Evolutionary conservation across 1,140 invertebrate species (phyloP).

Genomic region (Zophobas morio): DNA sequence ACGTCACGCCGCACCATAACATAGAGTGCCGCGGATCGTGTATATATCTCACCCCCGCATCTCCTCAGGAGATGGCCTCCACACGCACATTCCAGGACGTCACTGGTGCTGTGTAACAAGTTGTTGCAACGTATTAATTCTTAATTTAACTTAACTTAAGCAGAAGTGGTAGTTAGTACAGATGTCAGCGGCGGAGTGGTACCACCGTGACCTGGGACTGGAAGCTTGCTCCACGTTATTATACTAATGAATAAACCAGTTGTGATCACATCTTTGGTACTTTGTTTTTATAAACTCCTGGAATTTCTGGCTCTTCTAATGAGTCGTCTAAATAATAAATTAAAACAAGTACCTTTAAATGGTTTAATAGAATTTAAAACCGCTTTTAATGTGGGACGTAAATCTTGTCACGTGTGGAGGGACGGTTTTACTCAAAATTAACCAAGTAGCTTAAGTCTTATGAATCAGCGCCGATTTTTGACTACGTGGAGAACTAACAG

Average conservation of each 20-base stretch:
- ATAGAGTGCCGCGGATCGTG: conserved; percentile 57
- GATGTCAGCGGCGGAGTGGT: neutral
- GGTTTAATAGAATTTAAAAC: conserved; percentile 34
- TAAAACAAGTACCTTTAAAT: conserved; percentile 31
- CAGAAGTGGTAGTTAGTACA: neutral
- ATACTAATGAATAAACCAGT: conserved; percentile 39
- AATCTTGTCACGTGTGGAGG: conserved; percentile 4
- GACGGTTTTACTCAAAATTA: too few relatives aligned
- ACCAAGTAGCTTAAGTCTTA: too few relatives aligned
- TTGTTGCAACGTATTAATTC: conserved; percentile 34
- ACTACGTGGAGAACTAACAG: too few relatives aligned
- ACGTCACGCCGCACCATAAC: conserved; percentile 58
- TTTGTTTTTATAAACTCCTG: conserved; percentile 14
- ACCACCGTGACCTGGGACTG: neutral
- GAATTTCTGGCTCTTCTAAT: conserved; percentile 34
- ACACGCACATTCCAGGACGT: conserved; percentile 57
- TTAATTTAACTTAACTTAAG: conserved; percentile 9
- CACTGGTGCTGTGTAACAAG: conserved; percentile 40
- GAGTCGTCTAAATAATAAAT: conserved; percentile 24
- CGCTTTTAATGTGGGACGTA: conserved; percentile 13
- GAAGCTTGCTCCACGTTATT: neutral
- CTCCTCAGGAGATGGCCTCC: conserved; percentile 51
- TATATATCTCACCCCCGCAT: conserved; percentile 58
- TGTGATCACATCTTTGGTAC: conserved; percentile 21
- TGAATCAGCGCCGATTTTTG: too few relatives aligned